Percentiles rank a stretch among this genome's conserved stretches.
Evolutionary conservation across 2,113 vertebrate genomes (phyloP).

Genomic region (Felis chaus): DNA sequence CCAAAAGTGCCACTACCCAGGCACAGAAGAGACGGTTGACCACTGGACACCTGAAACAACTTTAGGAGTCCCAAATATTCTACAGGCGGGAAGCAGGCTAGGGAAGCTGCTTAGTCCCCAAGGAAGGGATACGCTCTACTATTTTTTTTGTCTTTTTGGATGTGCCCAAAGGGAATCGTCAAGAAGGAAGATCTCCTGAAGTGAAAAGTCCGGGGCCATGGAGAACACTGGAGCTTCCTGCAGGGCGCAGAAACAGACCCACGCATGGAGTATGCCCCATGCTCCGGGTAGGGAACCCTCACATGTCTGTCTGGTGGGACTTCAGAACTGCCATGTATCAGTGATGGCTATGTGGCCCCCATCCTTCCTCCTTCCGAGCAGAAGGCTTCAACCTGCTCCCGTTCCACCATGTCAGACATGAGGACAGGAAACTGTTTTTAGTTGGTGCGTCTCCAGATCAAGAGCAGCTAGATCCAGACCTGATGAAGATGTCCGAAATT

Average conservation of each 20-base stretch:
- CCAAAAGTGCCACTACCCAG: neutral
- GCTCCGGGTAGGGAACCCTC: no score
- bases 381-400: neutral
- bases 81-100: neutral
- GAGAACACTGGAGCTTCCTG: neutral
- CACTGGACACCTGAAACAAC: fast-evolving
- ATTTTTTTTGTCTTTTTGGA: neutral
- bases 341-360: neutral
- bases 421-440: neutral
- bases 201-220: neutral
- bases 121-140: neutral
- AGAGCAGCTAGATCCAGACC: neutral
- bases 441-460: no score
- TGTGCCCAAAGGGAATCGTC: neutral
- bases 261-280: fast-evolving
- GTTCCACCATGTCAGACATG: neutral
- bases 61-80: neutral
- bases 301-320: no score
- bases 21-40: neutral
- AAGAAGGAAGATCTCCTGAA: neutral
- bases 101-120: neutral
- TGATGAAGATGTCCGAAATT: neutral
- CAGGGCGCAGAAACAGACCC: neutral
- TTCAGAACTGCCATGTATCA: neutral
- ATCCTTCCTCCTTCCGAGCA: neutral